phyloP scores from a whole-genome alignment of 64 coral and sea anemone species.

The Platygyra sinensis region DNA sequence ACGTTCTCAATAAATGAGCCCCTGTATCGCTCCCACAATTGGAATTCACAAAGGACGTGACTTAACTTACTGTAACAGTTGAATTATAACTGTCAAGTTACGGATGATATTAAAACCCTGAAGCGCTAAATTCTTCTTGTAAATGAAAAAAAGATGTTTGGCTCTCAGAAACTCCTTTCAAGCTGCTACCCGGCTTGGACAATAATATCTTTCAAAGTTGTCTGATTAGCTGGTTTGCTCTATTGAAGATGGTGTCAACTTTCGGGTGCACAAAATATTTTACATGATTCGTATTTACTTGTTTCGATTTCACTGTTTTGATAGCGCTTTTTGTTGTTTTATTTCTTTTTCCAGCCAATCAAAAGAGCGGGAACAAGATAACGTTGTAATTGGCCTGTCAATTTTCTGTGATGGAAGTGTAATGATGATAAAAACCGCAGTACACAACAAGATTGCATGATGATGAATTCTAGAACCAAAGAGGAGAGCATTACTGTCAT shows the following conservation, averaged over 20 bases:
- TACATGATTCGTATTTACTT: not conserved
- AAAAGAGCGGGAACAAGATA: not conserved
- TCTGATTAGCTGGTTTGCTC: conserved; percentile 25
- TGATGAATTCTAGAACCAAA: not conserved
- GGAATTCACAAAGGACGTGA: conserved; percentile 17
- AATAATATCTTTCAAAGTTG: not conserved
- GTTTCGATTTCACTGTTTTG: not conserved
- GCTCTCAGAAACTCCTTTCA: not conserved
- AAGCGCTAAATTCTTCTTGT: not conserved
- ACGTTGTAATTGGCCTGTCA: not conserved
- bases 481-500: not conserved
- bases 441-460: not conserved
- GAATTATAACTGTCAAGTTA: not conserved
- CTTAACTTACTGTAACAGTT: not conserved
- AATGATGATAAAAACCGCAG: not conserved
- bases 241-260: not conserved
- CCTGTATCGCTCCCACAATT: not conserved
- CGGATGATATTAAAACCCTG: not conserved
- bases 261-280: not conserved
- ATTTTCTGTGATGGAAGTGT: not conserved
- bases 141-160: conserved; percentile 1
- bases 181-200: not conserved
- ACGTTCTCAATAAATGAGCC: not conserved
- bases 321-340: not conserved
- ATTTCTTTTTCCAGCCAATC: conserved; percentile 38